phyloP scores from a whole-genome alignment of 2,113 vertebrate genomes.

The Acanthisitta chloris region DNA sequence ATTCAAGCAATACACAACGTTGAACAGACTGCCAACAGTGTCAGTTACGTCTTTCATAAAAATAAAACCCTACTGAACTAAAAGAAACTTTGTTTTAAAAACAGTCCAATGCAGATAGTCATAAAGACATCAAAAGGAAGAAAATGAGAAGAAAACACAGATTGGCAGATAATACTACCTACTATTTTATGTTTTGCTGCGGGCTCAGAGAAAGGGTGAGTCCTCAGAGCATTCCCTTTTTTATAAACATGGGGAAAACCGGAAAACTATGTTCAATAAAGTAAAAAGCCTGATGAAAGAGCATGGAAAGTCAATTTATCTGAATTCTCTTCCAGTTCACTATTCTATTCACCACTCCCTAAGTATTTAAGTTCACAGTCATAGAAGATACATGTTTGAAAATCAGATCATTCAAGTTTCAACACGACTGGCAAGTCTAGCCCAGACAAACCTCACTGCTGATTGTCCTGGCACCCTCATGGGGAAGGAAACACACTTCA shows the following conservation, averaged over 20 bases:
- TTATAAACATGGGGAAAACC: neutral
- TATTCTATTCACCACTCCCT: neutral
- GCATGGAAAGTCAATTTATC: neutral
- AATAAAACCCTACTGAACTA: neutral
- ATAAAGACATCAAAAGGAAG: neutral
- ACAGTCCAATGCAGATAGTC: neutral
- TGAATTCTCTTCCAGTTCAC: neutral
- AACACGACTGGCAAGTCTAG: neutral
- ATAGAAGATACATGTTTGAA: neutral
- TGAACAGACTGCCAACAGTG: neutral
- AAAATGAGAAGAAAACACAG: neutral
- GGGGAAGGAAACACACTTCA: neutral
- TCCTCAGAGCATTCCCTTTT: neutral
- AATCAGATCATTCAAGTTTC: constrained; percentile 21
- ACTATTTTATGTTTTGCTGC: neutral
- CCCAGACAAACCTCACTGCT: neutral
- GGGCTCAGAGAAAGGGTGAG: neutral
- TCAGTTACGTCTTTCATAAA: neutral
- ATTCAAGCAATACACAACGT: neutral
- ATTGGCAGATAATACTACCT: neutral
- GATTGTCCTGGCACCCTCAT: neutral
- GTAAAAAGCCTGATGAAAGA: neutral
- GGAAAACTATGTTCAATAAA: neutral
- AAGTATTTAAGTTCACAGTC: neutral
- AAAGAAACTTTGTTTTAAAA: neutral